Percentiles rank a stretch among this genome's conserved stretches.
phyloP scores from a whole-genome alignment of 2,888 invertebrate genomes.

The Calameuta pallipes region DNA sequence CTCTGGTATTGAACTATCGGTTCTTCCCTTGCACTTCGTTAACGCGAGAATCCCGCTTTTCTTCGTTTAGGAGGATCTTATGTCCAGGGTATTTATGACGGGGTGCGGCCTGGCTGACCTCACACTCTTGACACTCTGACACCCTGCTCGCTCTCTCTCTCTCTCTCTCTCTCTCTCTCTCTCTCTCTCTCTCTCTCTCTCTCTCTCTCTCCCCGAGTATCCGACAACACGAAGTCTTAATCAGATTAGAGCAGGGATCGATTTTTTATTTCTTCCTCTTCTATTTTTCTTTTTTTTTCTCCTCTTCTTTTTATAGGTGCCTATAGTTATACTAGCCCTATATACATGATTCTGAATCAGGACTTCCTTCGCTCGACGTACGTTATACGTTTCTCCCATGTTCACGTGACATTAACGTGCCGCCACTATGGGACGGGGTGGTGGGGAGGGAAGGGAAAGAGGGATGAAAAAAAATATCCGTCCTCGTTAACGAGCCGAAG shows the following conservation, averaged over 20 bases:
- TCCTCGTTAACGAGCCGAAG: conserved; percentile 13
- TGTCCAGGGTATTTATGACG: conserved; percentile 34
- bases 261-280: conserved; percentile 31
- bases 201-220: conserved; percentile 2
- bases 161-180: too few species aligned
- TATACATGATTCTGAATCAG: too few species aligned
- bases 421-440: not conserved
- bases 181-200: conserved; percentile 5
- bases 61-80: conserved; percentile 1
- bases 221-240: conserved; percentile 38
- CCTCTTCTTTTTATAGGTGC: conserved; percentile 6
- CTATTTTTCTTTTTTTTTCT: conserved; percentile 12
- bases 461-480: not conserved
- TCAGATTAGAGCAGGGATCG: conserved; percentile 47
- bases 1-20: too few species aligned
- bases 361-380: too few species aligned
- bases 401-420: too few species aligned
- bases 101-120: conserved; percentile 31
- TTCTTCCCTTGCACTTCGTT: conserved; percentile 16
- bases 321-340: not conserved
- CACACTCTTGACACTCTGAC: conserved; percentile 22
- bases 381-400: too few species aligned
- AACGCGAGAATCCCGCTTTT: conserved; percentile 7
- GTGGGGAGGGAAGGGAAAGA: not conserved
- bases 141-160: conserved; percentile 16